Evolutionary conservation across 1,140 invertebrate species (phyloP).

Genomic region (Zophobas morio): DNA sequence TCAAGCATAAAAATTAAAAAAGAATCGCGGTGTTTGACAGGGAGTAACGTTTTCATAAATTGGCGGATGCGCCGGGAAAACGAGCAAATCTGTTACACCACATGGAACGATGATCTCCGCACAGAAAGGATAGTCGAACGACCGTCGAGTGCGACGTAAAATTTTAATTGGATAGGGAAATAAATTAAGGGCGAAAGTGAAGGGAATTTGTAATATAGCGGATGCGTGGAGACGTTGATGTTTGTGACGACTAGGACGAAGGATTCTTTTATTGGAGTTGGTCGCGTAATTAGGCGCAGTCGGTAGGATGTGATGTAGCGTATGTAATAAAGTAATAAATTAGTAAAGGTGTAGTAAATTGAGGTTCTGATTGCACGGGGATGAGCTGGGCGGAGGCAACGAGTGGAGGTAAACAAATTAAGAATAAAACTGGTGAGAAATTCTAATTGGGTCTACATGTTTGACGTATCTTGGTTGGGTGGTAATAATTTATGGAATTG

Average conservation of each 20-base stretch:
- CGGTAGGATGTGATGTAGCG: background rate
- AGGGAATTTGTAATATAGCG: background rate
- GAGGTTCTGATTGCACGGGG: background rate
- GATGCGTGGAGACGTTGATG: background rate
- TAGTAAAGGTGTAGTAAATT: background rate
- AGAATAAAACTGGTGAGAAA: constrained; percentile 22
- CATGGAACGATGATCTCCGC: constrained; percentile 23
- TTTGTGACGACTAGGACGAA: too few species aligned
- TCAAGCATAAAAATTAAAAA: constrained; percentile 38
- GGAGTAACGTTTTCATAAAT: constrained; percentile 4
- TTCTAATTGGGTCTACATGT: constrained; percentile 29
- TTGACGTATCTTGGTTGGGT: constrained; percentile 12
- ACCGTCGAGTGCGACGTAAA: background rate
- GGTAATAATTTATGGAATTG: constrained; percentile 26
- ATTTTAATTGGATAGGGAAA: constrained; percentile 13
- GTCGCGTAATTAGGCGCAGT: background rate
- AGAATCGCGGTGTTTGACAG: constrained; percentile 20
- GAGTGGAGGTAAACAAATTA: constrained; percentile 14
- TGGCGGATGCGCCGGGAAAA: constrained; percentile 33
- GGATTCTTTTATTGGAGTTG: too few species aligned
- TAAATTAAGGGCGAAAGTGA: background rate
- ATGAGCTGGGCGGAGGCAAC: background rate
- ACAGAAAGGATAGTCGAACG: constrained; percentile 11
- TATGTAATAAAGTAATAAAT: background rate
- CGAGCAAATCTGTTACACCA: constrained; percentile 9